phyloP scores from a whole-genome alignment of 2,888 invertebrate genomes.

The Megalurothrips usitatus region DNA sequence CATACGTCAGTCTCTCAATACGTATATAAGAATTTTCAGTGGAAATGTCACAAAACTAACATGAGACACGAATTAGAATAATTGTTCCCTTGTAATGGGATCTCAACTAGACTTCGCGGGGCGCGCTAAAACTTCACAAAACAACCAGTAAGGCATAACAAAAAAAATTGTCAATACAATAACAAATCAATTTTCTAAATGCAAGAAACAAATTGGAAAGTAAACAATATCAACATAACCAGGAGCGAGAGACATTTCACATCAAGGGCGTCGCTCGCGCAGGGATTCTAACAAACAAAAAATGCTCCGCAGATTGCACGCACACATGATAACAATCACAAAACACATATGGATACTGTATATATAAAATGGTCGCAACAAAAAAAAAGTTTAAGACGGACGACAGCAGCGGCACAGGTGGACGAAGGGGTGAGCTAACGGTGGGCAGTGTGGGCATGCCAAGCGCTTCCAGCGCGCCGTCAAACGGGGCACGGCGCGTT shows the following conservation, averaged over 20 bases:
- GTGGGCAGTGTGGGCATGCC: not conserved
- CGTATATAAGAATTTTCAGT: conserved; percentile 14
- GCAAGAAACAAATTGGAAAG: conserved; percentile 1
- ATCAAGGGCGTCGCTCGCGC: too few relatives aligned
- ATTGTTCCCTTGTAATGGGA: not conserved
- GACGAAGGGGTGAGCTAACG: not conserved
- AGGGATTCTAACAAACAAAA: too few relatives aligned
- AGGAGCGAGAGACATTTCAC: too few relatives aligned
- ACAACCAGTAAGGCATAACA: not conserved
- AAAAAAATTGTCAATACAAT: conserved; percentile 13
- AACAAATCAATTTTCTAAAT: not conserved
- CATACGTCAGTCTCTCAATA: conserved; percentile 22
- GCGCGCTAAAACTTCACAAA: not conserved
- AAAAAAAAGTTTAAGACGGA: not conserved
- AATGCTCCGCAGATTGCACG: not conserved
- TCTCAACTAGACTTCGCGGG: not conserved
- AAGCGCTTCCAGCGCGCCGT: too few relatives aligned
- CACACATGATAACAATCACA: not conserved
- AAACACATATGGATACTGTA: not conserved
- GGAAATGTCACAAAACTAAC: not conserved
- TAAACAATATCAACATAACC: not conserved
- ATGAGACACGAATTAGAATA: not conserved
- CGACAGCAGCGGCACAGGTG: too few relatives aligned
- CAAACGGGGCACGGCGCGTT: too few relatives aligned
- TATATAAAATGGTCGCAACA: not conserved